Evolutionary conservation across 2,888 invertebrate genomes (phyloP), one percentile per base, ranked within the genome.

Genomic region (Cryptosula pallasiana): DNA sequence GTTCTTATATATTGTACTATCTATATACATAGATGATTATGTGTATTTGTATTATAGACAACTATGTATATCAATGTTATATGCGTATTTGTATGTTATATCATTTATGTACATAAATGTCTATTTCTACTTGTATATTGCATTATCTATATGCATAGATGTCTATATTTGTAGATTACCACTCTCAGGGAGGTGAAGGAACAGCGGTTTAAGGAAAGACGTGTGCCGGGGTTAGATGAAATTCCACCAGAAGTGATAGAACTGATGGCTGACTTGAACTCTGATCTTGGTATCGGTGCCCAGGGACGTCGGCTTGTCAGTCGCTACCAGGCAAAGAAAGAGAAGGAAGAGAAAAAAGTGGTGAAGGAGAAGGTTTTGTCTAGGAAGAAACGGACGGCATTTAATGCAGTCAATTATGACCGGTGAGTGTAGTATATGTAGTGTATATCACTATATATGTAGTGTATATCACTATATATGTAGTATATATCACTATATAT

Each of bases 341-440:
- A 63, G 3, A 32, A 5, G 25, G 32, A 63, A n/a, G 34, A 2
- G 2, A 25, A 63, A n/a, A 25, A 63, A 32, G 63, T 29, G 63
- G 27, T 20, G 13, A 63, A 63, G 34, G 27, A 63, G 32, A 32
- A 29, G 5, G 45, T 45, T 45, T 32, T 29, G 5, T 63, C 63
- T 13, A 63, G 63, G n/a, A 63, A 63, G 32, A 63, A 63, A 34
- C 2, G 63, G n/a, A 23, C 63, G 9, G 63, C 63, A 32, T 63
- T 63, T 32, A 63, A 63, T 32, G 29, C 27, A 13, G 34, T 63
- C 27, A 63, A 63, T 32, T 32, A 29, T 27, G 63, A 63, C 32
- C 25, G 63, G 63, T 63, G 63, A 63, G 55, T 45, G 9, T 5
- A 55, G 16, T 55, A 55, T 25, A 16, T 58, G 58, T 13, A 9